phyloP scores from a whole-genome alignment of 2,888 invertebrate species.

The Noctua fimbriata region DNA sequence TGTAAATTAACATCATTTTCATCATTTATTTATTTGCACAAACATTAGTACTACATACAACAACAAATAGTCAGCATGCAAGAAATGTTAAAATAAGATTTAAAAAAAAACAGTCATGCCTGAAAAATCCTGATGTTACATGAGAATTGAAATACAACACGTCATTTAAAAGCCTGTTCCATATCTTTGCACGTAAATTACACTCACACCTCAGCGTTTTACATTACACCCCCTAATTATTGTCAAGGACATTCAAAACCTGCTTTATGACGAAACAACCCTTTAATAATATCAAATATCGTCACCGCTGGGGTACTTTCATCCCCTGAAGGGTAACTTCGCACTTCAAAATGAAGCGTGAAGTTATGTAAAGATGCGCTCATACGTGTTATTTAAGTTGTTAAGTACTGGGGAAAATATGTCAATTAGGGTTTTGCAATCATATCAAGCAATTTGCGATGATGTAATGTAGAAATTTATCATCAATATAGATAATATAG shows the following conservation, averaged over 20 bases:
- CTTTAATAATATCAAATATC: constrained; percentile 46
- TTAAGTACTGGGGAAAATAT: neutral
- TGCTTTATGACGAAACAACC: constrained; percentile 18
- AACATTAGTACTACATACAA: no score
- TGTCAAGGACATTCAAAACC: constrained; percentile 8
- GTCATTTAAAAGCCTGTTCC: neutral
- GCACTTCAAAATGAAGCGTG: constrained; percentile 27
- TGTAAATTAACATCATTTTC: no score
- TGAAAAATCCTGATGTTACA: neutral
- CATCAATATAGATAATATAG: neutral
- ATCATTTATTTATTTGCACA: no score
- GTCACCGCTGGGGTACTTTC: constrained; percentile 25
- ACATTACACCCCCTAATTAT: constrained; percentile 23
- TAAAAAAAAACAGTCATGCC: no score
- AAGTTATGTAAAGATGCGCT: neutral
- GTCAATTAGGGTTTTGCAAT: neutral
- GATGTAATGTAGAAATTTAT: neutral
- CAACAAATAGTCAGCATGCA: no score
- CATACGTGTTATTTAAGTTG: neutral
- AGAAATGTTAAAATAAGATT: no score
- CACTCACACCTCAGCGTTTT: neutral
- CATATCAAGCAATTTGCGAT: neutral
- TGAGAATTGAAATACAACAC: neutral
- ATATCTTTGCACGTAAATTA: neutral
- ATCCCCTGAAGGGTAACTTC: constrained; percentile 19